These are phyloP conservation scores for Luperina testacea DNA, from an alignment of 2,888 invertebrate genomes.

Conservation along the genomic window DNA sequence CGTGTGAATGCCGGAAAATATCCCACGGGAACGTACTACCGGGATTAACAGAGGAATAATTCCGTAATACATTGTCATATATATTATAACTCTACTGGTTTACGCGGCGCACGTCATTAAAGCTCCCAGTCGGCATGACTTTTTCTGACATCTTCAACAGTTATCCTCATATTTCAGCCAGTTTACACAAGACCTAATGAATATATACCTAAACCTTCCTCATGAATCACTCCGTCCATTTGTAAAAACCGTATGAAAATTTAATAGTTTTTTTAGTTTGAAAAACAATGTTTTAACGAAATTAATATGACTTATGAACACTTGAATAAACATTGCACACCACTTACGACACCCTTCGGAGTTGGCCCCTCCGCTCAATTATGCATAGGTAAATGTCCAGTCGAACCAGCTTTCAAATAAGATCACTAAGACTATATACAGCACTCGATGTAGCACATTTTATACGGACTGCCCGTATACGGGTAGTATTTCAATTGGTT, in stretches of 20 bases:
- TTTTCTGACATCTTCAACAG: background rate
- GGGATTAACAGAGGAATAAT: too few relatives aligned
- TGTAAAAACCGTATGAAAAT: background rate
- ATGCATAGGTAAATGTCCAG: slow-evolving; percentile 47
- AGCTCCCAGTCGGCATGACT: background rate
- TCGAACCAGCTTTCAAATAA: slow-evolving; percentile 51
- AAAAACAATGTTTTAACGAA: too few relatives aligned
- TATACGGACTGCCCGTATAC: slow-evolving; percentile 14
- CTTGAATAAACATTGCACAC: slow-evolving; percentile 29
- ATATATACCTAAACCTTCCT: background rate
- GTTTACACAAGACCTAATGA: background rate
- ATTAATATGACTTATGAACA: background rate
- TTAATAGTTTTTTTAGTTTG: background rate
- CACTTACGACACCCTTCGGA: slow-evolving; percentile 49
- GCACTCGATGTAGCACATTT: slow-evolving; percentile 27
- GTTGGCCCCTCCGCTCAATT: slow-evolving; percentile 35
- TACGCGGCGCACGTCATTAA: background rate
- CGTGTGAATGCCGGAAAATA: too few relatives aligned
- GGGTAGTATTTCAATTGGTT: slow-evolving; percentile 20
- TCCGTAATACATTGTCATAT: too few relatives aligned
- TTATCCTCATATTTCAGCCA: background rate
- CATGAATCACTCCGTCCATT: background rate
- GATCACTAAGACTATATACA: slow-evolving; percentile 20
- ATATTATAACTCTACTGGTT: background rate
- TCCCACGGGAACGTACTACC: too few relatives aligned